phyloP scores from a whole-genome alignment of 1,140 invertebrate genomes.

The Drosophila micromelanica region DNA sequence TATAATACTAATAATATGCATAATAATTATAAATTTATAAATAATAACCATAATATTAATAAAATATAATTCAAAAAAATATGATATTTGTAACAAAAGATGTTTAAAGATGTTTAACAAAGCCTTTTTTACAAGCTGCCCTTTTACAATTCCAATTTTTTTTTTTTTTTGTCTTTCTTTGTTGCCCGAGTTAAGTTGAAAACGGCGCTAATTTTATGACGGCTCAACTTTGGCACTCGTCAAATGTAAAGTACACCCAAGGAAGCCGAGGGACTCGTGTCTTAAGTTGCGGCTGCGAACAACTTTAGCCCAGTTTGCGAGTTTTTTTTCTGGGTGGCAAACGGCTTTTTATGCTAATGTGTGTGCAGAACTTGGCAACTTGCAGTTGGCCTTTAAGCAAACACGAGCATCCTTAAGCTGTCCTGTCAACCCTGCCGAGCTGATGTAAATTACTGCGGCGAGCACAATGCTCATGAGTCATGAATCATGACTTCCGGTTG shows the following conservation, averaged over 20 bases:
- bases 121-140: not conserved
- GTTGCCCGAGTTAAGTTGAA: slow-evolving; percentile 53
- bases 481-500: slow-evolving; percentile 79
- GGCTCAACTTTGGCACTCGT: slow-evolving; percentile 68
- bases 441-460: slow-evolving; percentile 78
- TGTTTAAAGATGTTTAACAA: too few relatives aligned
- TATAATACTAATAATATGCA: not conserved
- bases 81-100: not conserved
- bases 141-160: slow-evolving; percentile 39
- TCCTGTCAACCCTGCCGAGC: not conserved
- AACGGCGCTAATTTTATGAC: slow-evolving; percentile 76
- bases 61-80: not conserved
- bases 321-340: not conserved
- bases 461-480: slow-evolving; percentile 68
- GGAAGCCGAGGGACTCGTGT: not conserved
- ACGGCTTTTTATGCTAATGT: slow-evolving; percentile 69
- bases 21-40: not conserved
- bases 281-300: slow-evolving; percentile 1
- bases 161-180: slow-evolving; percentile 48
- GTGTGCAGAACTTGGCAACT: slow-evolving; percentile 43
- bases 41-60: not conserved
- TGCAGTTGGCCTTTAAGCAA: slow-evolving; percentile 52
- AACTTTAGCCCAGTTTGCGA: slow-evolving; percentile 31
- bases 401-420: slow-evolving; percentile 52
- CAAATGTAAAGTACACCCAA: slow-evolving; percentile 38